Conservation (phyloP, 2,797 vertebrate genomes). For the Poeciliopsis turneri region DNA sequence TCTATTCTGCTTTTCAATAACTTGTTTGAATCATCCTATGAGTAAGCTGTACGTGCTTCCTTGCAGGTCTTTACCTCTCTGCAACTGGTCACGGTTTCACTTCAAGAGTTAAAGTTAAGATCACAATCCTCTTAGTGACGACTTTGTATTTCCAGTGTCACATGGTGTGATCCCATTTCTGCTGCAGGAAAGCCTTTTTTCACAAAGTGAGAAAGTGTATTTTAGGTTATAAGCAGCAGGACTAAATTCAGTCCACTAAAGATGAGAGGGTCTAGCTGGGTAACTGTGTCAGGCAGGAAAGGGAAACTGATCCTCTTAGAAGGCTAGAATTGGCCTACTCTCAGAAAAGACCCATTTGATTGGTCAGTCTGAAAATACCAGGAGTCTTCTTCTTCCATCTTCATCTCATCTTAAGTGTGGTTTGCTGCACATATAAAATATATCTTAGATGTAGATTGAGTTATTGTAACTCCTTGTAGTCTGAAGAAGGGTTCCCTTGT, state of each 20-base stretch:
- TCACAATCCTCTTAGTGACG: constrained; percentile 72
- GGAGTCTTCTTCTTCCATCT: constrained; percentile 49
- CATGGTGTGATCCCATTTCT: constrained; percentile 46
- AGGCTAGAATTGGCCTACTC: constrained; percentile 65
- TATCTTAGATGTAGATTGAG: background rate
- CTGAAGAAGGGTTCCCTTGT: background rate
- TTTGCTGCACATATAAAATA: constrained; percentile 11
- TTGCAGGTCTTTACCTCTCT: constrained; percentile 18
- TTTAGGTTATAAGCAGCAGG: constrained; percentile 32
- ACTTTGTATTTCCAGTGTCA: constrained; percentile 65
- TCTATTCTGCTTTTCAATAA: background rate
- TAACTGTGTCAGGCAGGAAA: constrained; percentile 73
- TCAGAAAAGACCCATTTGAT: constrained; percentile 75
- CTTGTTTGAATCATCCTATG: constrained; percentile 7
- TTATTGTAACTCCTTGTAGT: background rate
- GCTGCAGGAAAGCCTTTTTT: constrained; percentile 24
- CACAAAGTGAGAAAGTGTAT: constrained; percentile 25
- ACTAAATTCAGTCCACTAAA: background rate
- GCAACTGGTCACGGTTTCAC: constrained; percentile 41
- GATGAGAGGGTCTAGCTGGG: constrained; percentile 38
- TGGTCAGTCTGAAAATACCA: constrained; percentile 64
- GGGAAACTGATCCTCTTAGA: constrained; percentile 76
- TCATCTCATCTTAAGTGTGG: background rate
- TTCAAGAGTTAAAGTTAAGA: constrained; percentile 61
- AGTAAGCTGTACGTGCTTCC: background rate